Base-by-base conservation (phyloP, 2,113 vertebrate species). In the Lamprotornis superbus region DNA sequence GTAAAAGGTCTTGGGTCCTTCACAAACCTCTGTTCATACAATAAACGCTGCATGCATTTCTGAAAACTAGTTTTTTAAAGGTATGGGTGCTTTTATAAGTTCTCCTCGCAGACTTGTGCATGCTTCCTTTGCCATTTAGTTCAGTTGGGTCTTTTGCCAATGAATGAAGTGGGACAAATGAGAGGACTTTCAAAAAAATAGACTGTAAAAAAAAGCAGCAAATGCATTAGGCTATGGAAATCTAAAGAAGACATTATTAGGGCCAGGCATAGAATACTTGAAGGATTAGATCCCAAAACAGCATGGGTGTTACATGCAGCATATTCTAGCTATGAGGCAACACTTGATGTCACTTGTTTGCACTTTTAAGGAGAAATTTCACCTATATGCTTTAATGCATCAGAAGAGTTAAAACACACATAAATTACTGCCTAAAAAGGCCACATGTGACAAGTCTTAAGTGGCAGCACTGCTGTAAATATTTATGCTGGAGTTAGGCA, bases 401-500 rank as follows among this genome's bases (percentile, higher is more conserved):
- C 39, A 40, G 56, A 93, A 81, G 68, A 93, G 53, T 89, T 77
- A 90, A 90, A 88, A 5, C 25, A 57, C 52, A 74, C 76, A 64
- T 77, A 83, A 90, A 89, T 96, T 94, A 71, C 65, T 78, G 37
- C 35, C 88, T 81, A 60, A 88, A 94, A 86, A 59, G 60, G 44
- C 68, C 88, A 83, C 60, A 81, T 89, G 76, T 75, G 78, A 93
- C 88, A 96, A 90, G 42, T 85, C 64, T 64, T 30, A 81, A 88
- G 79, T 86, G 90, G 69, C n/a, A 83, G 60, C 1, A 49, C 64
- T 94, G 85, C 69, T 83, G 56, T 93, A 96, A 96, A 92, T 94
- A 78, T 96, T 96, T 96, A 92, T 46, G 57, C 53, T 64, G 69
- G 44, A 90, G 16, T 76, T 69, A 90, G 47, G 69, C 73, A 96